phyloP scores from a whole-genome alignment of 2,888 invertebrate species.

The Habrosyne pyritoides region DNA sequence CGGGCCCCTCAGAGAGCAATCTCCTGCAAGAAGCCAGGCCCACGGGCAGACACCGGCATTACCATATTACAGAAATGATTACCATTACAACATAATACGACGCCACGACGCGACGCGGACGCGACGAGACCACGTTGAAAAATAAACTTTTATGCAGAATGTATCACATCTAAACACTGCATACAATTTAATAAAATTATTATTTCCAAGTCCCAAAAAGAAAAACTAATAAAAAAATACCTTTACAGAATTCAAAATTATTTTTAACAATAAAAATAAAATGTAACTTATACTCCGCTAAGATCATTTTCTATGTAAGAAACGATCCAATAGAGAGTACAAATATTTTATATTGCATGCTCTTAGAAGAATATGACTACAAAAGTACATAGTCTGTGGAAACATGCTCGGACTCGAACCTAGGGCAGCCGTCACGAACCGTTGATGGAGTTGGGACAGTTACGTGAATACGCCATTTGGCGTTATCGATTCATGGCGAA shows the following conservation, averaged over 20 bases:
- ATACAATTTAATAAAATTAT: too few species aligned
- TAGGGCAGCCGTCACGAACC: conserved; percentile 18
- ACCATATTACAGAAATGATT: conserved; percentile 69
- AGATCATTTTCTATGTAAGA: conserved; percentile 46
- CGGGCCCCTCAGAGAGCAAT: conserved; percentile 53
- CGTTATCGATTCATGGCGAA: conserved; percentile 20
- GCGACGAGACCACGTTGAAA: neutral
- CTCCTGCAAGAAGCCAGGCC: conserved; percentile 51
- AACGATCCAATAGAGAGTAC: conserved; percentile 39
- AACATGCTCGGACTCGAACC: conserved; percentile 69
- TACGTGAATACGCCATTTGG: conserved; percentile 26
- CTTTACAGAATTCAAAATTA: conserved; percentile 6
- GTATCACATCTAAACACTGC: too few species aligned
- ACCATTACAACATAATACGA: conserved; percentile 60
- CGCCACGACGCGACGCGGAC: conserved; percentile 16
- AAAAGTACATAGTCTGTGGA: conserved; percentile 67
- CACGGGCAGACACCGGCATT: conserved; percentile 49
- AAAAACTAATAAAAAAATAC: conserved; percentile 4
- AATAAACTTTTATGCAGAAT: too few species aligned
- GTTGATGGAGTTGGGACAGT: neutral
- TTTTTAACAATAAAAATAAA: conserved; percentile 23
- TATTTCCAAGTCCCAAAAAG: conserved; percentile 7
- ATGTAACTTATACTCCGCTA: conserved; percentile 37
- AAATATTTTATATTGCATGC: conserved; percentile 65
- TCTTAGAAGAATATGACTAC: conserved; percentile 72